Conservation (phyloP, 2,888 invertebrate genomes). For the Drosophila anceps region DNA sequence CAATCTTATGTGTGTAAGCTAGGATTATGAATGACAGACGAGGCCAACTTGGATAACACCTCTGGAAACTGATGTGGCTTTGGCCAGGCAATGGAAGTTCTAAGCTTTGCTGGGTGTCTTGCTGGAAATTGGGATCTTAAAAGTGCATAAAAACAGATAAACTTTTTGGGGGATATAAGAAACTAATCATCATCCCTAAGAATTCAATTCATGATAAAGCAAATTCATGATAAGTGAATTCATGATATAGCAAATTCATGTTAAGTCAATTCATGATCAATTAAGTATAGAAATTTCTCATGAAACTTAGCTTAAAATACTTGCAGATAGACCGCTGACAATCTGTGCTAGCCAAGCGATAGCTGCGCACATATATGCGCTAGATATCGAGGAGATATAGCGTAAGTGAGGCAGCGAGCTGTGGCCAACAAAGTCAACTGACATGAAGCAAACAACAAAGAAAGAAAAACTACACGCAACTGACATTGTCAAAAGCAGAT, state of each 20-base stretch:
- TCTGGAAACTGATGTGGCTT: too few relatives aligned
- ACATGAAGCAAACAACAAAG: conserved; percentile 48
- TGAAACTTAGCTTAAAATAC: neutral
- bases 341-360: conserved; percentile 6
- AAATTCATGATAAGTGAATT: neutral
- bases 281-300: too few relatives aligned
- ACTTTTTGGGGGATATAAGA: neutral
- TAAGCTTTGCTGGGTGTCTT: neutral
- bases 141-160: neutral
- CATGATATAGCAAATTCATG: neutral
- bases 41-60: too few relatives aligned
- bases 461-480: conserved; percentile 45
- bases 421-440: conserved; percentile 59
- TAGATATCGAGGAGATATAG: conserved; percentile 37
- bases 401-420: conserved; percentile 48
- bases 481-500: conserved; percentile 62
- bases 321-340: neutral
- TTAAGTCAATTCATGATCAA: neutral
- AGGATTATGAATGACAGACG: neutral
- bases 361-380: neutral
- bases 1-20: too few relatives aligned
- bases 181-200: too few relatives aligned
- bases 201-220: neutral
- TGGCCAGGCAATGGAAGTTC: neutral
- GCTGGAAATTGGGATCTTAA: neutral